Evolutionary conservation across 2,797 vertebrate species (phyloP).

Genomic region (Pipistrellus pipistrellus): DNA sequence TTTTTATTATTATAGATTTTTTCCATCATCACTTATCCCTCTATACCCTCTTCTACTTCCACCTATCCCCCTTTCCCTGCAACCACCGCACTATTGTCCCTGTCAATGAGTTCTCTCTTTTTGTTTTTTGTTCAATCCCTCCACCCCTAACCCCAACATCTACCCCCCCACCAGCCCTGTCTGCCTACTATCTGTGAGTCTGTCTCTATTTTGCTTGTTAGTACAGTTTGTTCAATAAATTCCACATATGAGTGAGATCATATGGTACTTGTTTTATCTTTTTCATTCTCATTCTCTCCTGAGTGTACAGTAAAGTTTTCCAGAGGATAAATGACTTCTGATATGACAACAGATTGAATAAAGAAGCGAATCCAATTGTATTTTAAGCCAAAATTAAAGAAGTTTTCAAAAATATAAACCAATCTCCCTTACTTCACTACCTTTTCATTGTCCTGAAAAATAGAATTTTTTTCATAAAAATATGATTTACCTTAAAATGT

Average conservation of each 20-base stretch:
- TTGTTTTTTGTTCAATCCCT: neutral
- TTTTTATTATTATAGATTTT: neutral
- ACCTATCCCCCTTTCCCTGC: neutral
- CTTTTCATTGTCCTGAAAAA: conserved; percentile 5
- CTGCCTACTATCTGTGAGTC: neutral
- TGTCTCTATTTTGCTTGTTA: neutral
- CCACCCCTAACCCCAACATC: no score
- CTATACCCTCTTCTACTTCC: neutral
- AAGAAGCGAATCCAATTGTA: conserved; percentile 3
- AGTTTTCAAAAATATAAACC: neutral
- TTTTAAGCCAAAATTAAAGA: conserved; percentile 6
- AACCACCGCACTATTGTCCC: neutral
- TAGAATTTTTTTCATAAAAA: neutral
- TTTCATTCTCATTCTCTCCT: neutral
- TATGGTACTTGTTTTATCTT: neutral
- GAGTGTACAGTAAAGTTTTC: neutral
- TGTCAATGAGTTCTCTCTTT: neutral
- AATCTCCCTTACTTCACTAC: neutral
- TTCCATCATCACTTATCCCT: neutral
- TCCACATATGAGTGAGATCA: neutral
- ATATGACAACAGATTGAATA: neutral
- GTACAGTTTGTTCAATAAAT: neutral
- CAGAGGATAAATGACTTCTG: neutral
- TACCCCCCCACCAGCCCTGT: neutral
- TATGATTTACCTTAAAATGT: neutral